phyloP scores from a whole-genome alignment of 2,113 vertebrate species.

The Tenrec ecaudatus region DNA sequence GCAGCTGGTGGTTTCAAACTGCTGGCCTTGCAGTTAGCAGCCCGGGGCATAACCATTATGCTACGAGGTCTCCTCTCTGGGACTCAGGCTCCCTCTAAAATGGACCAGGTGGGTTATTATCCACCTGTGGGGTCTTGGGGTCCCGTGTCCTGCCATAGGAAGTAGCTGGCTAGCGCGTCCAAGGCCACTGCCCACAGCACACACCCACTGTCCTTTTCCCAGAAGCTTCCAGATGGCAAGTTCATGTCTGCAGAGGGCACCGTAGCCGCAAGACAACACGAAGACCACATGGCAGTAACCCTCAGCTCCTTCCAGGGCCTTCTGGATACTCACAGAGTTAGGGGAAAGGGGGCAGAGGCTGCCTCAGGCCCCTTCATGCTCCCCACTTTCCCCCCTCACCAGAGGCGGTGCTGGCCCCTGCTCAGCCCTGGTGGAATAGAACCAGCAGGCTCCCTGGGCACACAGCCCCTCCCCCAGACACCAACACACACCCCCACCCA shows the following conservation, averaged over 20 bases:
- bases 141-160: background rate
- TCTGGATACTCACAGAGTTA: background rate
- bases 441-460: background rate
- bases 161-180: background rate
- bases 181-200: too few relatives aligned
- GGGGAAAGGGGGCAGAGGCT: background rate
- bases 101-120: background rate
- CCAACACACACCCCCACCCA: too few relatives aligned
- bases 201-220: background rate
- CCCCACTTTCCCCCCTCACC: too few relatives aligned
- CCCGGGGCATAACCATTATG: too few relatives aligned
- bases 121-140: background rate
- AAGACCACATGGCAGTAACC: too few relatives aligned
- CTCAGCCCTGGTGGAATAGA: background rate
- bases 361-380: background rate
- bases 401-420: fast-evolving
- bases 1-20: too few relatives aligned
- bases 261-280: fast-evolving
- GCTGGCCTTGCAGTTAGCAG: too few relatives aligned
- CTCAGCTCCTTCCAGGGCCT: background rate
- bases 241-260: background rate
- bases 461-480: too few relatives aligned
- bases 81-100: background rate
- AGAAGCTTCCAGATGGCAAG: fast-evolving
- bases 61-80: background rate